Evolutionary conservation across 2,888 invertebrate species (phyloP).

Genomic region (Stenichneumon culpator): DNA sequence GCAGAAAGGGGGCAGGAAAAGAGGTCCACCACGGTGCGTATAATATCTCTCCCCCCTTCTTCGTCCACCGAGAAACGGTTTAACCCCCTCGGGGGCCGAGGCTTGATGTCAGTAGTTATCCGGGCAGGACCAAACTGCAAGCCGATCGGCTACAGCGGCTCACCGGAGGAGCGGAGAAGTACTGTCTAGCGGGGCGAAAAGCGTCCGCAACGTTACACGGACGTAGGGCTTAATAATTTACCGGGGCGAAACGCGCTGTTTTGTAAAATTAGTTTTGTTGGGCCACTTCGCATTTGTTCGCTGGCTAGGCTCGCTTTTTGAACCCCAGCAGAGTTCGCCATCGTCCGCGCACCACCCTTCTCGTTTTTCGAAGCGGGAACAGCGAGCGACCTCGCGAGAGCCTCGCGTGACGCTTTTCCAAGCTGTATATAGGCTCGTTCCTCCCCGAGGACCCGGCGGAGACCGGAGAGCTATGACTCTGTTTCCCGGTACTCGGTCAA

Average conservation of each 20-base stretch:
- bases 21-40: conserved; percentile 53
- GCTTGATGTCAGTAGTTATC: conserved; percentile 72
- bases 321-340: conserved; percentile 29
- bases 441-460: neutral
- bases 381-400: neutral
- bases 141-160: conserved; percentile 19
- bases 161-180: conserved; percentile 35
- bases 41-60: conserved; percentile 66
- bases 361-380: conserved; percentile 5
- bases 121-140: conserved; percentile 35
- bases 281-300: conserved; percentile 71
- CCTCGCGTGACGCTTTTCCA: conserved; percentile 5
- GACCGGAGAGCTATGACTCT: neutral
- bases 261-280: conserved; percentile 80
- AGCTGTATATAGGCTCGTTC: neutral
- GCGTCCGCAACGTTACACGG: neutral
- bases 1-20: conserved; percentile 14
- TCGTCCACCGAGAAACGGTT: conserved; percentile 54
- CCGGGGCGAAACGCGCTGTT: conserved; percentile 75
- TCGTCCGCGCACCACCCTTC: conserved; percentile 7
- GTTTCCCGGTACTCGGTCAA: conserved; percentile 9
- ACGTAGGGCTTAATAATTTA: conserved; percentile 76
- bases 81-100: conserved; percentile 65
- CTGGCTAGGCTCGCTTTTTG: conserved; percentile 29
- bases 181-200: conserved; percentile 26